Evolutionary conservation across 2,888 invertebrate genomes (phyloP), one percentile per base, ranked within the genome.

Genomic region (Ormia ochracea): DNA sequence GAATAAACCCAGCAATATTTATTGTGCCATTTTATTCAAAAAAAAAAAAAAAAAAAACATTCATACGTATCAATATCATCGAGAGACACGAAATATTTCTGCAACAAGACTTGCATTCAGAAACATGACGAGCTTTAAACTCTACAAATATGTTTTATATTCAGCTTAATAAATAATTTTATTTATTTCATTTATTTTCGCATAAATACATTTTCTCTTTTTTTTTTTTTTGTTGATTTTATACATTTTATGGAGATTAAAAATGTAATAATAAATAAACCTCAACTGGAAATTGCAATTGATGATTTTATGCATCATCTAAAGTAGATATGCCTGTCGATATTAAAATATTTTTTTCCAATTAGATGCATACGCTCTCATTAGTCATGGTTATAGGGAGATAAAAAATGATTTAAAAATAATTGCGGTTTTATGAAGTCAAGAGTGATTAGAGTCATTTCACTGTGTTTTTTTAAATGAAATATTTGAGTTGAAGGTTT

Each of bases 381-480:
- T 66, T 66, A 41, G 52, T 41, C 26, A 28, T 41, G 14, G 28
- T 19, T 41, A 10, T 14, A 28, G 17, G 7, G 19, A 38, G 17
- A 33, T 33, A 33, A 10, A 21, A 45, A 63, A 63, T 12, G 21
- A 4, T 4, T 31, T 48, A 63, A 9, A 45, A 43, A 52, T 26
- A 36, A 28, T 66, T 66, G 66, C 4, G 66, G 66, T 52, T 52
- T 52, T 4, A 50, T 26, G 10, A 50, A 50, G 12, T 23, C 21
- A 28, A n/a, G 14, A 26, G 12, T 0, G 48, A 63, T 48, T 48
- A 48, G n/a, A 21, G 19, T 3, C 9, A 10, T 48, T 48, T 41
- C 7, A 6, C 17, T 41, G 41, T 6, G 41, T 28, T 28, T 3
- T 12, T 56, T 19, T 21, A 19, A 54, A 17, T 31, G 6, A 28